Base-by-base conservation (phyloP, 2,888 invertebrate species). In the Hartigia nigra region DNA sequence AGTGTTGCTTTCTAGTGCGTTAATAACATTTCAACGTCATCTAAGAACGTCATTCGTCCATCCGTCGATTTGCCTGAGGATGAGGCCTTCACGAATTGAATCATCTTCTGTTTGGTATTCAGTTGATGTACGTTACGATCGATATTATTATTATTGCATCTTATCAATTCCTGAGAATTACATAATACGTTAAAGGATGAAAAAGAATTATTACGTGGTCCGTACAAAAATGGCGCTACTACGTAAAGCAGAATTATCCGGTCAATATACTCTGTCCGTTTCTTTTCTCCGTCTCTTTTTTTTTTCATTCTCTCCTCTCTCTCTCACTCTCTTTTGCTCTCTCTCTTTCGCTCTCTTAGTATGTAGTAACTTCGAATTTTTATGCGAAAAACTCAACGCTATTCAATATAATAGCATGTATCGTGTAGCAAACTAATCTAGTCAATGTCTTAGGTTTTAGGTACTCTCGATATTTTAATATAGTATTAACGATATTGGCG, bases 361-460 rank as follows among this genome's bases (percentile, higher is more conserved):
- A 55, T 55, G 1, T 23, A 55, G 23, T 55, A 55, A 5, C 14
- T 55, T 55, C 23, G 9, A 55, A 55, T 55, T 55, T 55, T 55
- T 23, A 55, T 55, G 39, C 39, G 39, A 23, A 23, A 5, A 55
- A 55, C 39, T 39, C 39, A 55, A 23, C 39, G 5, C 39, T 55
- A 23, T 55, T 23, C 14, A 55, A 23, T 23, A 23, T 55, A 55
- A 55, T 55, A 55, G 23, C 23, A 4, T 55, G 23, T 55, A 55
- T 55, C 23, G 23, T 55, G 39, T 55, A 55, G 23, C 14, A 23
- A 14, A 72, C 31, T 32, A 72, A 72, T 72, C 72, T 72, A 72
- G 72, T 72, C 72, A 72, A 72, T 72, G 72, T 72, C 34, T 72
- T 32, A 34, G 34, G 14, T 72, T 31, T 31, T 72, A 32, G 72